Conservation (phyloP, 2,797 vertebrate genomes). For the Pteronotus mesoamericanus region DNA sequence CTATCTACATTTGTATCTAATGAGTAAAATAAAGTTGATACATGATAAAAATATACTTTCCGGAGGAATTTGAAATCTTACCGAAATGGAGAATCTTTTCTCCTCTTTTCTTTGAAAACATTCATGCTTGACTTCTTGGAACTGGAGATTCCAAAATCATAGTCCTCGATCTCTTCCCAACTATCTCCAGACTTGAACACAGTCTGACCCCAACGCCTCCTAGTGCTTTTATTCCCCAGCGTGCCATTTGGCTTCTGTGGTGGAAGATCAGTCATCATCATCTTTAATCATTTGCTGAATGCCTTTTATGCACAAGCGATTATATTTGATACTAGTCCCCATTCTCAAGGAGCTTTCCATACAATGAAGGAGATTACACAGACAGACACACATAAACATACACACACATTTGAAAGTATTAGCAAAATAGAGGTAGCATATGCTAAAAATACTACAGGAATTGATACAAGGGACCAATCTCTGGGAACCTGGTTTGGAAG, state of each 20-base stretch:
- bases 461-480: not conserved
- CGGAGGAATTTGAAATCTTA: constrained; percentile 70
- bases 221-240: constrained; percentile 85
- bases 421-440: not conserved
- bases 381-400: not conserved
- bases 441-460: not conserved
- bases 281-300: not conserved
- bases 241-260: constrained; percentile 85
- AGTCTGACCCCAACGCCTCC: constrained; percentile 94
- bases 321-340: not conserved
- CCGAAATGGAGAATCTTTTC: constrained; percentile 82
- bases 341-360: not conserved
- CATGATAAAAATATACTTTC: not conserved
- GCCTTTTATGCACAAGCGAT: not conserved
- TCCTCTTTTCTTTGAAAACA: constrained; percentile 85
- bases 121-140: constrained; percentile 93
- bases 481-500: not conserved
- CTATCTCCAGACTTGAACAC: constrained; percentile 87
- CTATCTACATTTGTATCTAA: not conserved
- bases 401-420: not conserved
- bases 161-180: constrained; percentile 89
- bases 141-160: constrained; percentile 87
- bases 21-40: not conserved
- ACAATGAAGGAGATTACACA: not conserved
- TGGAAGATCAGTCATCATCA: not conserved